Evolutionary conservation across 2,888 invertebrate genomes (phyloP), one percentile per base, ranked within the genome.

Genomic region (Scaptomyza reducta): DNA sequence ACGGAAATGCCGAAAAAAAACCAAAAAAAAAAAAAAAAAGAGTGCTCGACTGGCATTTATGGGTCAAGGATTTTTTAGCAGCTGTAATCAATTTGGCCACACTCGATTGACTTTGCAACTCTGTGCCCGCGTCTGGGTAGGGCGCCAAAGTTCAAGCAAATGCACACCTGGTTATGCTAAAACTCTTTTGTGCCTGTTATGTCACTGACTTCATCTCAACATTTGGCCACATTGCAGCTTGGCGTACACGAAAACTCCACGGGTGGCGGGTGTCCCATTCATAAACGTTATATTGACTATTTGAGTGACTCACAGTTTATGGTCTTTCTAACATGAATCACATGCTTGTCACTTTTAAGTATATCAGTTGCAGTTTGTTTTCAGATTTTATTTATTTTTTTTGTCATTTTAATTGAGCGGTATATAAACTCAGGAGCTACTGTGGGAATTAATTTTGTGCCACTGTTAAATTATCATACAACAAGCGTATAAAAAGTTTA

Each of bases 11-110:
- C 68, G 44, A 64, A 51, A 6, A n/a, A 6, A 45, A 25, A 25
- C n/a, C 6, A 38, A n/a, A 7, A 14, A 14, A 2, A n/a, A n/a
- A n/a, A n/a, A 35, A 35, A n/a, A 35, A 33, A 33, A 33, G 33
- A 33, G 3, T 55, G 56, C 13, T 50, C 49, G 55, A 63, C 38
- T 64, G 64, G 60, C 80, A 53, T 65, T 78, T 70, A 78, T 76
- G 75, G 75, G 75, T 76, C 75, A 76, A 76, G 75, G 75, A 77
- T 78, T 72, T 60, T 59, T 51, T 6, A 50, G 61, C 53, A 62
- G 63, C 58, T 61, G 63, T 76, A 79, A 76, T 67, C 77, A 61
- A 70, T 75, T 76, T 79, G 71, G 69, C 66, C 69, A 87, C 86
- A 82, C 83, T 87, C 49, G 70, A 87, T 79, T 85, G 87, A 49